These are phyloP conservation scores for Lutraria rhynchaena DNA, from an alignment of 1,140 invertebrate genomes.

Conservation along the genomic window DNA sequence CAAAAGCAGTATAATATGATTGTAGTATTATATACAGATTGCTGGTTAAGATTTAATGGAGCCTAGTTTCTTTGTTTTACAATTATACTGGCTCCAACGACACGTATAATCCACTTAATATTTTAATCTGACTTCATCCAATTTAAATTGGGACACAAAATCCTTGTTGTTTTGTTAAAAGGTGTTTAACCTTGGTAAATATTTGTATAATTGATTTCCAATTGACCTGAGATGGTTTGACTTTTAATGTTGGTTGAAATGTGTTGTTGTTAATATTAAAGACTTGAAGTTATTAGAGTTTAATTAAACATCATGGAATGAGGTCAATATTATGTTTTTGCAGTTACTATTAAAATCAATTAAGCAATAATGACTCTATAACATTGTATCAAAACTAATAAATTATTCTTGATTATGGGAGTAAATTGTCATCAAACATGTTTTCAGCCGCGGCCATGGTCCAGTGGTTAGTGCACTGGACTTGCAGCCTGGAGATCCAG, in stretches of 20 bases:
- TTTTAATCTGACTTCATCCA: slow-evolving; percentile 4
- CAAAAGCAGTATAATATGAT: slow-evolving; percentile 6
- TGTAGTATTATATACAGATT: no score
- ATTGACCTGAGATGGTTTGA: background rate
- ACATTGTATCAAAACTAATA: no score
- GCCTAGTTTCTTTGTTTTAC: slow-evolving; percentile 10
- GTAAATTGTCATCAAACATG: no score
- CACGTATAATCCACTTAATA: slow-evolving; percentile 26
- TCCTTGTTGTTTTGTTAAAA: slow-evolving; percentile 28
- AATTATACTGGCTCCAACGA: slow-evolving; percentile 5
- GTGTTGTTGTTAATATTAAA: background rate
- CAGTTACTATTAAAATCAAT: no score
- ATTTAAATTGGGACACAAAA: slow-evolving; percentile 43
- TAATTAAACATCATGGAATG: background rate
- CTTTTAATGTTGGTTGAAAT: background rate
- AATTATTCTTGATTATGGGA: no score
- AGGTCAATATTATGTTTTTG: background rate
- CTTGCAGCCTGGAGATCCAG: no score
- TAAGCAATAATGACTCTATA: no score
- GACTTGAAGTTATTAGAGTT: background rate
- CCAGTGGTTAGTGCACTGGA: no score
- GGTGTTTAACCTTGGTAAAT: slow-evolving; percentile 50
- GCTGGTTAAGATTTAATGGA: background rate
- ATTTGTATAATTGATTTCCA: slow-evolving; percentile 41
- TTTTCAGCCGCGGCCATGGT: no score